Conservation (phyloP, 2,113 vertebrate genomes). For the Balaeniceps rex region DNA sequence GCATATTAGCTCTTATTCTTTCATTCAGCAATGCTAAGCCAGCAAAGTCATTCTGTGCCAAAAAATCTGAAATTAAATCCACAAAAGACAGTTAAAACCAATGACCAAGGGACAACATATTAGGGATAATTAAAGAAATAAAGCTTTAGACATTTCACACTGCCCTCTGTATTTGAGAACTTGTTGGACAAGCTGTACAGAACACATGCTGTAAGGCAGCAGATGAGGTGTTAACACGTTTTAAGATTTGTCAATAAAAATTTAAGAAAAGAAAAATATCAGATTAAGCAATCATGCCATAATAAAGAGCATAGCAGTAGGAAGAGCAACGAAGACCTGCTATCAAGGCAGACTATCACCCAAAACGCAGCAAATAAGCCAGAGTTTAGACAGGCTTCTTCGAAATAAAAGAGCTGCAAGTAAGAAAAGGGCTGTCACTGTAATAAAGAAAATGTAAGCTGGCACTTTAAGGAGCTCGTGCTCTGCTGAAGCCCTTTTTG, state of each 20-base stretch:
- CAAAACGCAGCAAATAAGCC: neutral
- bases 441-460: neutral
- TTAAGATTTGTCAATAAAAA: neutral
- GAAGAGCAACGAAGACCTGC: neutral
- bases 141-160: neutral
- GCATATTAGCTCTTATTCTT: neutral
- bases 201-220: neutral
- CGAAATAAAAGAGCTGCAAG: neutral
- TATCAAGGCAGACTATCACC: neutral
- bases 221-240: accelerated
- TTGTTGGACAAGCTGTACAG: neutral
- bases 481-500: neutral
- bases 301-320: accelerated
- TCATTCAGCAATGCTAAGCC: neutral
- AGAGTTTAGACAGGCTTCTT: neutral
- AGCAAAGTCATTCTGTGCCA: neutral
- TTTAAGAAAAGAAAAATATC: neutral
- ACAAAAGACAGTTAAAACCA: neutral
- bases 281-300: neutral
- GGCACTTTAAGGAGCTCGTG: neutral
- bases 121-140: neutral
- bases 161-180: neutral
- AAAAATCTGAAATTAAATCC: neutral
- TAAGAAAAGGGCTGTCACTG: neutral
- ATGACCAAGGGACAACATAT: neutral